phyloP scores from a whole-genome alignment of 1,140 invertebrate genomes.

The Thaumatotibia leucotreta region DNA sequence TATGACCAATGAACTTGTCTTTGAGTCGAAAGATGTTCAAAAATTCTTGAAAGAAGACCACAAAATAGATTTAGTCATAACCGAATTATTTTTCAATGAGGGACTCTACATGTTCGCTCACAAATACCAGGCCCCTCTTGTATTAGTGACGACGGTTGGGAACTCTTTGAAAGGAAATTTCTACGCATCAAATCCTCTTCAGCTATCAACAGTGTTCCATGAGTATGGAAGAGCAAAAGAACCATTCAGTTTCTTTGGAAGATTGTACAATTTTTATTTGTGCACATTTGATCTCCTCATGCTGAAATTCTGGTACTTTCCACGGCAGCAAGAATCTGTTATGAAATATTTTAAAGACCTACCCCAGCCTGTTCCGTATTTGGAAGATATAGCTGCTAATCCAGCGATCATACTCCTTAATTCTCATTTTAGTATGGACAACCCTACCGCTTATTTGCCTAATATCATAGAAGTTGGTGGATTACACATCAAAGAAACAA shows the following conservation, averaged over 20 bases:
- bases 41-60: constrained; percentile 42
- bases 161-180: constrained; percentile 22
- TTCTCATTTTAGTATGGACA: constrained; percentile 72
- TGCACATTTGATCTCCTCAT: constrained; percentile 15
- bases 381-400: constrained; percentile 39
- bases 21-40: constrained; percentile 52
- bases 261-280: constrained; percentile 22
- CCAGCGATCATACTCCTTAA: constrained; percentile 73
- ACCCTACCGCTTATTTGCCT: constrained; percentile 64
- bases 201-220: constrained; percentile 54
- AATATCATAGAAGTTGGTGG: constrained; percentile 78
- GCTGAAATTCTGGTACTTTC: constrained; percentile 18
- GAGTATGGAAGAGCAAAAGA: constrained; percentile 29
- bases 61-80: constrained; percentile 59
- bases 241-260: constrained; percentile 54
- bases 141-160: constrained; percentile 11
- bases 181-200: constrained; percentile 55
- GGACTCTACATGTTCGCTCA: constrained; percentile 52
- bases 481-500: constrained; percentile 46
- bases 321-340: constrained; percentile 27
- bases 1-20: constrained; percentile 43
- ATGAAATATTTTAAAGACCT: constrained; percentile 41
- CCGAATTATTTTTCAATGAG: constrained; percentile 60
- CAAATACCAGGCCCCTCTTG: constrained; percentile 48
- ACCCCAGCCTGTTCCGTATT: constrained; percentile 13